A percentile compares a stretch with the other conserved stretches of the same genome.
These are phyloP conservation scores for Myanophis thanlyinensis DNA, from an alignment of 2,113 vertebrate genomes.

Conservation along the genomic window DNA sequence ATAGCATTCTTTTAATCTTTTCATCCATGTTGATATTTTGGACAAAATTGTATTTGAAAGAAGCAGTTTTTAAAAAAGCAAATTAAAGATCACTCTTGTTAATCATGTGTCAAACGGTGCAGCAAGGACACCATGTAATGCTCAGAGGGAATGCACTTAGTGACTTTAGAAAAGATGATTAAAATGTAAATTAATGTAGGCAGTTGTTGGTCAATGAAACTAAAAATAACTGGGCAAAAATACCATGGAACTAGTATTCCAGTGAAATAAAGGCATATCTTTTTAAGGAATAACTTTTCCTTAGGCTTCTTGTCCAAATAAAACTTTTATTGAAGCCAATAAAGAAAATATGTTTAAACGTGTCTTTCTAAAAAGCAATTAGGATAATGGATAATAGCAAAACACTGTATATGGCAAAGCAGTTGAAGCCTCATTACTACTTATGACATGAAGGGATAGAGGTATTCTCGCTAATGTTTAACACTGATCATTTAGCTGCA, in stretches of 20 bases:
- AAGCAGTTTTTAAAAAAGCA: constrained; percentile 18
- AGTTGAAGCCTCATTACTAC: not conserved
- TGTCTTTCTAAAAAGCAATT: not conserved
- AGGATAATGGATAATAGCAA: not conserved
- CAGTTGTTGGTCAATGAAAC: not conserved
- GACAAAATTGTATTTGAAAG: not conserved
- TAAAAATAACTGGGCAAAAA: not conserved
- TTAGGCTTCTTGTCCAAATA: not conserved
- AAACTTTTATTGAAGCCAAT: not conserved
- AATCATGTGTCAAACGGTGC: not conserved
- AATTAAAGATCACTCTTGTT: constrained; percentile 7
- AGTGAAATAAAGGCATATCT: not conserved
- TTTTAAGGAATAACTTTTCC: not conserved
- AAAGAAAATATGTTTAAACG: not conserved
- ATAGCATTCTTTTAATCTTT: constrained; percentile 3
- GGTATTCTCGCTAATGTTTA: not conserved
- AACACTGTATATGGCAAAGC: not conserved
- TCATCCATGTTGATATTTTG: constrained; percentile 2
- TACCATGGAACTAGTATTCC: not conserved
- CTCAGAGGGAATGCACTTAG: not conserved
- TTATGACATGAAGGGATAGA: not conserved
- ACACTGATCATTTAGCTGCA: not conserved
- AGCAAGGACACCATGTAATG: not conserved
- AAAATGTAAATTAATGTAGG: constrained; percentile 21
- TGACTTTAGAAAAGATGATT: constrained; percentile 29